Evolutionary conservation across 2,888 invertebrate genomes (phyloP), one percentile per base, ranked within the genome.

Genomic region (Torymus texanus): DNA sequence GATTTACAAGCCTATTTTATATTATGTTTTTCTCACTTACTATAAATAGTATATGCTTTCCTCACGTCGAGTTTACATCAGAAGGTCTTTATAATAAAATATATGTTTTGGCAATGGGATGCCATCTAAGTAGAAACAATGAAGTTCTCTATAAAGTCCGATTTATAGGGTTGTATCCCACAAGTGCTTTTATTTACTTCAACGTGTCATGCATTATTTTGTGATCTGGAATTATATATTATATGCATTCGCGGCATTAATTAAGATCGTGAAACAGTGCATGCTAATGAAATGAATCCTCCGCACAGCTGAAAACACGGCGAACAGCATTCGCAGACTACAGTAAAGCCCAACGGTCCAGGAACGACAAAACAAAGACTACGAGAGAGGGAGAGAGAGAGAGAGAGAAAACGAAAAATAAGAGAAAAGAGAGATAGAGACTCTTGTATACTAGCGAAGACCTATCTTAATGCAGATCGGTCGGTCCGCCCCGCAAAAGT

Each of bases 391-490:
- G 12, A 5, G 29, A 24, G 24, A 1, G 24, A 21, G 21, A 58
- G 12, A 70, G 21, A 55, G 8, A 67, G 12, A 55, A 61, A 61
- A 29, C 29, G 12, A 70, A 21, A 29, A 50, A 70, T 29, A 58
- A 29, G 53, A 14, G 16, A n/a, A 51, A 16, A 24, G 63, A 70
- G 58, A 29, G 62, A 41, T n/a, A 56, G n/a, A 67, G 61, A 59
- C 21, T 21, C n/a, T 8, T 51, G 55, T 18, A n/a, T 55, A 16
- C 62, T 55, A 63, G 62, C 61, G 8, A 41, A 55, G 74, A 83
- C 85, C 83, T 85, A 87, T 87, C 87, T 87, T 86, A 87, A 87
- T 86, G 86, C 84, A 84, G 83, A 87, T 87, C 87, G 85, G 83
- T 73, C 82, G 68, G 80, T 78, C 81, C 82, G 80, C 70, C 53